Percentiles rank a stretch among this genome's conserved stretches.
These are phyloP conservation scores for Notarius quadriscutis DNA, from an alignment of 2,113 vertebrate genomes.

Conservation along the genomic window DNA sequence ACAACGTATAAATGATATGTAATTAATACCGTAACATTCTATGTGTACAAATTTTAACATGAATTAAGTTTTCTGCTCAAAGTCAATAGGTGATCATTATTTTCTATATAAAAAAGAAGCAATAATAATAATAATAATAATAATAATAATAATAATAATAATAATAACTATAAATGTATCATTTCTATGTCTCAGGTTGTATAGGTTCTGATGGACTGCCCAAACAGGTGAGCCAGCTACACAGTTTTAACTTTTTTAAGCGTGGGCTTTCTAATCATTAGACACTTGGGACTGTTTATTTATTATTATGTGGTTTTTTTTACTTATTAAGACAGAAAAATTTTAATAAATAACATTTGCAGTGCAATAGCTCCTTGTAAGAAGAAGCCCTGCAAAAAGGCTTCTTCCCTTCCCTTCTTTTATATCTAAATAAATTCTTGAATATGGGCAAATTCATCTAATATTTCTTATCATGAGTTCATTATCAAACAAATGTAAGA, in stretches of 20 bases:
- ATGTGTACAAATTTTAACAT: not conserved
- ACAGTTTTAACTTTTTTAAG: not conserved
- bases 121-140: not conserved
- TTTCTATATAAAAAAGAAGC: not conserved
- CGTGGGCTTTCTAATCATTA: not conserved
- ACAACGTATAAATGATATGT: not conserved
- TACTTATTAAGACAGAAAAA: no score
- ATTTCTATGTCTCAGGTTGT: constrained; percentile 72
- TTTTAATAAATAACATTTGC: no score
- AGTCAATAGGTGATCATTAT: not conserved
- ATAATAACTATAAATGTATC: not conserved
- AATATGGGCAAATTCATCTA: no score
- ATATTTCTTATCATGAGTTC: no score
- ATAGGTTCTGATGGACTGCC: constrained; percentile 77
- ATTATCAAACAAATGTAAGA: no score
- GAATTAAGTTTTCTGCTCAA: not conserved
- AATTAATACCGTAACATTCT: not conserved
- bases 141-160: not conserved
- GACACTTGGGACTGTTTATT: no score
- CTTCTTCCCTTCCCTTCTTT: no score
- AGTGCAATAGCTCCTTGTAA: no score
- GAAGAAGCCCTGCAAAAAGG: no score
- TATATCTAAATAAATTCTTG: no score
- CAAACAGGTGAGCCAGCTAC: constrained; percentile 64
- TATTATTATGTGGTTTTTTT: no score